Evolutionary conservation across 2,113 vertebrate species (phyloP).

Genomic region (Brachypodius melanocephalos): DNA sequence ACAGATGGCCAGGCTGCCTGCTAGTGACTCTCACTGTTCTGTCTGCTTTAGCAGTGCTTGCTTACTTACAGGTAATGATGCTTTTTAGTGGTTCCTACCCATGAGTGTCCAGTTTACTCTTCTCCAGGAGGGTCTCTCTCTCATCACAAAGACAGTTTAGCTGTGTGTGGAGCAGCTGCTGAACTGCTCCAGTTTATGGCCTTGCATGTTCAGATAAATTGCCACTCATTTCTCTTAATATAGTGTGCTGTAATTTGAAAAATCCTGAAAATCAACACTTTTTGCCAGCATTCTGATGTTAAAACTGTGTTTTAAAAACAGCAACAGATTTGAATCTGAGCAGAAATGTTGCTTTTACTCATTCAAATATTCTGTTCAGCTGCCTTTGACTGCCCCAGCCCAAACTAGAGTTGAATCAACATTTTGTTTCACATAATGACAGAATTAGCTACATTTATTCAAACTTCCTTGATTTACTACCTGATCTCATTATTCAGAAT

Average conservation of each 20-base stretch:
- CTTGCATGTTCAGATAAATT: constrained; percentile 43
- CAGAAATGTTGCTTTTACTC: not conserved
- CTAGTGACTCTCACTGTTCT: not conserved
- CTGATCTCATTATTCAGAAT: not conserved
- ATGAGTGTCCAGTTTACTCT: not conserved
- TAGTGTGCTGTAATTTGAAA: constrained; percentile 18
- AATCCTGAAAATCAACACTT: not conserved
- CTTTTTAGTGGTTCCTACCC: not conserved
- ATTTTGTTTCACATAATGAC: not conserved
- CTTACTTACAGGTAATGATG: not conserved
- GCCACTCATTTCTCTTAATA: constrained; percentile 34
- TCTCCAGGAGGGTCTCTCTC: not conserved
- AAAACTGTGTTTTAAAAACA: not conserved
- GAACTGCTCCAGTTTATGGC: constrained; percentile 11
- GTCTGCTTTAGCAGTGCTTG: not conserved
- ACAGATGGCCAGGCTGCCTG: not conserved
- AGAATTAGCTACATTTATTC: not conserved
- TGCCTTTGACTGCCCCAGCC: not conserved
- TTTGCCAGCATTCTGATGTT: not conserved
- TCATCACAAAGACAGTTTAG: constrained; percentile 22
- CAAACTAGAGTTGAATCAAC: not conserved
- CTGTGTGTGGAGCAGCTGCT: constrained; percentile 46
- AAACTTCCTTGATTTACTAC: not conserved
- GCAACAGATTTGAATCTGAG: not conserved
- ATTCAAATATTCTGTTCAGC: not conserved